Evolutionary conservation across 2,888 invertebrate species (phyloP).

Genomic region (Argyresthia albistria): DNA sequence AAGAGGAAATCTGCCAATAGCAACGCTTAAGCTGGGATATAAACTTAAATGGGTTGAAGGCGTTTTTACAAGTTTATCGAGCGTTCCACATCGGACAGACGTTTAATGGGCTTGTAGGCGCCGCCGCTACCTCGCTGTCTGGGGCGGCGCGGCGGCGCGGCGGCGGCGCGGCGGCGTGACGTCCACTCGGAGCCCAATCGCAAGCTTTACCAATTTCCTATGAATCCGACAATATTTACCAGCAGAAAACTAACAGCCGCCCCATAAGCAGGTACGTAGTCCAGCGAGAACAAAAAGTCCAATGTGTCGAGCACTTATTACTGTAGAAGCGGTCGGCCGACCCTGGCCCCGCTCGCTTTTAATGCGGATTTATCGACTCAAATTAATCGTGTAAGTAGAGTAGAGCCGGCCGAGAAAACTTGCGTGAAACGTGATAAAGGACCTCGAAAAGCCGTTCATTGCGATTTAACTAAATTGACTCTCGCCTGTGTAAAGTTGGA

Average conservation of each 20-base stretch:
- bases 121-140: slow-evolving; percentile 67
- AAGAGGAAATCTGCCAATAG: slow-evolving; percentile 66
- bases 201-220: slow-evolving; percentile 32
- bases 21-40: slow-evolving; percentile 64
- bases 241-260: background rate
- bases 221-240: slow-evolving; percentile 20
- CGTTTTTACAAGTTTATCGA: slow-evolving; percentile 72
- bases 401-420: slow-evolving; percentile 46
- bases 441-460: slow-evolving; percentile 44
- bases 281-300: slow-evolving; percentile 48
- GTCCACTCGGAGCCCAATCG: slow-evolving; percentile 26
- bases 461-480: slow-evolving; percentile 45
- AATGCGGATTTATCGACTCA: slow-evolving; percentile 70
- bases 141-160: slow-evolving; percentile 21
- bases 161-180: slow-evolving; percentile 16
- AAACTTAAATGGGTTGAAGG: slow-evolving; percentile 70
- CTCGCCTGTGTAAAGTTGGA: slow-evolving; percentile 19
- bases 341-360: slow-evolving; percentile 49
- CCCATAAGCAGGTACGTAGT: slow-evolving; percentile 7
- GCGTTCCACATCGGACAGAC: slow-evolving; percentile 67
- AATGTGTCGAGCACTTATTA: slow-evolving; percentile 51
- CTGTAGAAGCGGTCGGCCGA: slow-evolving; percentile 53
- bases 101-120: slow-evolving; percentile 65
- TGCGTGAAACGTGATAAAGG: slow-evolving; percentile 63
- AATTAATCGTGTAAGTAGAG: slow-evolving; percentile 69